Evolutionary conservation across 2,113 vertebrate species (phyloP).

Genomic region (Melanerpes formicivorus): DNA sequence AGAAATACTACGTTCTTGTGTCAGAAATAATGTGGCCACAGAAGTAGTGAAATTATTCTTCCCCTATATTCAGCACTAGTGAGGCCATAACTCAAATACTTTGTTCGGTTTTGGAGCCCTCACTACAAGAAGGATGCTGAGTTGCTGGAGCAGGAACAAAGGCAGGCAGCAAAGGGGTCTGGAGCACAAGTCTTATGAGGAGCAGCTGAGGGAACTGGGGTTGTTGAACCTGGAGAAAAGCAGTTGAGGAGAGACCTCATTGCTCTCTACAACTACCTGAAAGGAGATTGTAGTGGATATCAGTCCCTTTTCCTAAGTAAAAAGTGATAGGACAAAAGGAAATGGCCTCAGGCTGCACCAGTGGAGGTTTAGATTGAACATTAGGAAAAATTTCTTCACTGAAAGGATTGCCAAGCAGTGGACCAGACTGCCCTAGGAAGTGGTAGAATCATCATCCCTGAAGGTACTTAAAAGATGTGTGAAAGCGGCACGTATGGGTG

Average conservation of each 20-base stretch:
- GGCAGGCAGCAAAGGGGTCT: not conserved
- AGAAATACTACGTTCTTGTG: not conserved
- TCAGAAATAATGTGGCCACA: not conserved
- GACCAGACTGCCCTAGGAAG: too few relatives aligned
- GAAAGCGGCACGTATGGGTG: too few relatives aligned
- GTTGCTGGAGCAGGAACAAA: not conserved
- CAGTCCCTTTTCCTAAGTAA: not conserved
- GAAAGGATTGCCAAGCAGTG: too few relatives aligned
- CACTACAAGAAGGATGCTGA: not conserved
- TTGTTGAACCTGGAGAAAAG: not conserved
- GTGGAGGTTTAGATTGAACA: not conserved
- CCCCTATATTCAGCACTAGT: not conserved
- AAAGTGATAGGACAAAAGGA: not conserved
- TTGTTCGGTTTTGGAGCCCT: not conserved
- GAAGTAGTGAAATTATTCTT: not conserved
- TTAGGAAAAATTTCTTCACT: too few relatives aligned
- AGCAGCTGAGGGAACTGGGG: not conserved
- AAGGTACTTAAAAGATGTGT: too few relatives aligned
- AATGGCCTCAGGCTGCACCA: not conserved
- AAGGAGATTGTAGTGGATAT: too few relatives aligned
- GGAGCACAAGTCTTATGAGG: too few relatives aligned
- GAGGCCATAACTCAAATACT: not conserved
- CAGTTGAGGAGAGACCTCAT: not conserved
- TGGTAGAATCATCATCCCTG: too few relatives aligned
- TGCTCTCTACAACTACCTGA: not conserved